Evolutionary conservation across 2,797 vertebrate species (phyloP).

Genomic region (Pipistrellus kuhlii): DNA sequence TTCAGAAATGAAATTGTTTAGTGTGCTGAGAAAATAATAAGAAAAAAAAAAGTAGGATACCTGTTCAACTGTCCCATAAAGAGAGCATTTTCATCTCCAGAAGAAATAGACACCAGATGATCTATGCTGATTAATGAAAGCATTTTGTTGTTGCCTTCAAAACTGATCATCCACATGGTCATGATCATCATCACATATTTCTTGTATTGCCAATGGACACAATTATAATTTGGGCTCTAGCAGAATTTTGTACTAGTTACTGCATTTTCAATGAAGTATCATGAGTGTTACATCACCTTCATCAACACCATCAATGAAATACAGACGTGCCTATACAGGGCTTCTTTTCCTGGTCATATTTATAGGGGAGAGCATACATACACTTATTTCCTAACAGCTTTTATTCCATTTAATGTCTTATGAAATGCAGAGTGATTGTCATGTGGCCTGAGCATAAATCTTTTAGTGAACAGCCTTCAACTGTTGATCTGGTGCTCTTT

Average conservation of each 20-base stretch:
- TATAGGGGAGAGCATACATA: slow-evolving; percentile 39
- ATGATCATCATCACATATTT: background rate
- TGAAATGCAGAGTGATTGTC: background rate
- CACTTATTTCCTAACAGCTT: background rate
- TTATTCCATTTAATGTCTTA: background rate
- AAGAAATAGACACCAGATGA: slow-evolving; percentile 57
- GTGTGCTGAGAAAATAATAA: slow-evolving; percentile 28
- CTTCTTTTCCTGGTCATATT: background rate
- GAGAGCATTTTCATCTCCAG: slow-evolving; percentile 44
- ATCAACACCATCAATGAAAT: slow-evolving; percentile 27
- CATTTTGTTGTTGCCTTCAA: slow-evolving; percentile 44
- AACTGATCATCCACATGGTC: background rate
- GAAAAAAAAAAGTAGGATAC: background rate
- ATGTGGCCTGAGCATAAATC: background rate
- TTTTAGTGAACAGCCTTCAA: background rate
- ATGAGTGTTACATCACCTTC: background rate
- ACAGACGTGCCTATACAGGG: background rate
- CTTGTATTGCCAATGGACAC: background rate
- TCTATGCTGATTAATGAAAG: background rate
- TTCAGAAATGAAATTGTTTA: slow-evolving; percentile 52
- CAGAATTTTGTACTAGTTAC: background rate
- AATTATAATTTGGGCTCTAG: background rate
- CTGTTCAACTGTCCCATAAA: slow-evolving; percentile 23
- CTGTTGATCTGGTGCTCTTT: background rate
- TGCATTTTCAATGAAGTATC: slow-evolving; percentile 24